Evolutionary conservation across 2,113 vertebrate genomes (phyloP), one percentile per base, ranked within the genome.

Genomic region (Barnardius zonarius): DNA sequence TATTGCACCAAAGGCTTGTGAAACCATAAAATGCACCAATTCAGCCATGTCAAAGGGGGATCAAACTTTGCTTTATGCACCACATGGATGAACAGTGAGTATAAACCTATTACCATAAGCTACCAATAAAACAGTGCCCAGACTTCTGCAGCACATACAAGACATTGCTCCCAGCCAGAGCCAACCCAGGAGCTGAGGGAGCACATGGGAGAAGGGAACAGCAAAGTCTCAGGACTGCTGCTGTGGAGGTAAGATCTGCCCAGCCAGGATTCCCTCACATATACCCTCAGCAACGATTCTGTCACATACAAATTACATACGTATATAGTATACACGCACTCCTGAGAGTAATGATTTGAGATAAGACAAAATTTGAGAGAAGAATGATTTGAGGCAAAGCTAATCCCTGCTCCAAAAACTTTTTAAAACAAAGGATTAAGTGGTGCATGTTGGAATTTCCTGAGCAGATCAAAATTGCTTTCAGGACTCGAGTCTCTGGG

Each of bases 361-460:
- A 86, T 25, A 39, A 52, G 19, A 70, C 11, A 49, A 61, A 35
- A 76, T 52, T 2, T 31, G 23, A 74, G 25, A 59, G 31, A 67
- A 27, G 19, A 83, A 25, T 61, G 20, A 31, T 31, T 35, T 14
- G 28, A 79, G 35, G 49, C 17, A 55, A 61, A 85, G 46, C 4
- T 28, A 17, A 61, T n/a, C 59, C 54, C 35, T 46, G 17, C 43
- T 49, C 41, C 57, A 68, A 52, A 13, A 55, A 23, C 22, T 35
- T 23, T 7, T 80, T 8, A 59, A 88, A 69, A 66, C 7, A 41
- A 57, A 74, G 31, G 12, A 62, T 4, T 52, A 43, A 57, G 20
- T 0, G 4, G 28, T 0, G 0, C 27, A 4, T 4, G 3, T 16
- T 48, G 30, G 41, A 62, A 92, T 68, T 83, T 43, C 44, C 31